Conservation (phyloP, 2,113 vertebrate species). For the Oxygymnocypris stewartii region DNA sequence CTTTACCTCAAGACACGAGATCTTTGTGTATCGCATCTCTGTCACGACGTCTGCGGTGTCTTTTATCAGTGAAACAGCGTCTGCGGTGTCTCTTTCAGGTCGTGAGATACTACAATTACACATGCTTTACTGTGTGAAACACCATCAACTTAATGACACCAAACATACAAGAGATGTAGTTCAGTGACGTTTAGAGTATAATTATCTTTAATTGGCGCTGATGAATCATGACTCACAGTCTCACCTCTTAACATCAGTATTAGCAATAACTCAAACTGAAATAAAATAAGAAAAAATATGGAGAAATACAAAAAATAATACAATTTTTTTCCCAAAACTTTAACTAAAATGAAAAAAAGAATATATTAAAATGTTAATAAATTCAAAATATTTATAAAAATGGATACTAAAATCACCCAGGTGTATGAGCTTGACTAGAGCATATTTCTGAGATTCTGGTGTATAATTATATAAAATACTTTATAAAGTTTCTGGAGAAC, state of each 20-base stretch:
- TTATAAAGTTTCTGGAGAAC: background rate
- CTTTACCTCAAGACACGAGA: constrained; percentile 40
- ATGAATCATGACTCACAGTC: background rate
- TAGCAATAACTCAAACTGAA: background rate
- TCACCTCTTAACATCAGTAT: background rate
- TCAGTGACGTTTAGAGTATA: background rate
- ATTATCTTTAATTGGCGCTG: constrained; percentile 5
- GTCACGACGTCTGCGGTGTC: constrained; percentile 17
- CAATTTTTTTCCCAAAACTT: background rate
- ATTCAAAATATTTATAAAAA: background rate
- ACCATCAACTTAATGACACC: background rate
- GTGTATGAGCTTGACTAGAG: background rate
- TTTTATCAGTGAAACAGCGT: constrained; percentile 40
- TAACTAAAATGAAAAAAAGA: background rate
- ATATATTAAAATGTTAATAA: background rate
- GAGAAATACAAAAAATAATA: background rate
- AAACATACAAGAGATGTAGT: background rate
- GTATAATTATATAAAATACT: background rate
- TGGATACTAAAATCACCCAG: background rate
- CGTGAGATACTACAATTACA: constrained; percentile 28
- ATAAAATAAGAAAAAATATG: background rate
- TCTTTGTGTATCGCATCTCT: constrained; percentile 34
- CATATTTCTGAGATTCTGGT: background rate
- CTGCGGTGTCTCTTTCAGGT: background rate
- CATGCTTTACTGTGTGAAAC: constrained; percentile 1